Conservation (phyloP, 2,888 invertebrate species). For the Dicranocentrus wangi region DNA sequence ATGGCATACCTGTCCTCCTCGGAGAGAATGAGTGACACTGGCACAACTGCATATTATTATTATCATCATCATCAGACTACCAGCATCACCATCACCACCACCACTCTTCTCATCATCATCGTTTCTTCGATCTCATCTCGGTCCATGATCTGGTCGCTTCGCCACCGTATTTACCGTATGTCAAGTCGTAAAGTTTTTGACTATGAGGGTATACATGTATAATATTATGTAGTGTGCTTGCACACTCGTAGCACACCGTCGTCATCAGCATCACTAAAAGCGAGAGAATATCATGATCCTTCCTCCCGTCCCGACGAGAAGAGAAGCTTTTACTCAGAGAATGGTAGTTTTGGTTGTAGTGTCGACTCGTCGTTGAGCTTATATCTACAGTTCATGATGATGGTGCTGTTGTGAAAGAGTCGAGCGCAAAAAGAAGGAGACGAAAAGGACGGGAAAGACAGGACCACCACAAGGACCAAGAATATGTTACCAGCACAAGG, state of each 20-base stretch:
- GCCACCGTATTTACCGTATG: constrained; percentile 34
- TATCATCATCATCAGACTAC: constrained; percentile 17
- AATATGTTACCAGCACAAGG: constrained; percentile 38
- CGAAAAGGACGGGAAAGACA: constrained; percentile 33
- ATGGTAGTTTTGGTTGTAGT: constrained; percentile 13
- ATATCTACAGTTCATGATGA: constrained; percentile 10
- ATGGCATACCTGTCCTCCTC: neutral
- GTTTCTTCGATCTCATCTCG: constrained; percentile 42
- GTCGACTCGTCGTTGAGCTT: constrained; percentile 52
- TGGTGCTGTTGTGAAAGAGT: constrained; percentile 29
- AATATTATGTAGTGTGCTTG: neutral
- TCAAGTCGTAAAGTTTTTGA: constrained; percentile 10
- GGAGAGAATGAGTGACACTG: constrained; percentile 14
- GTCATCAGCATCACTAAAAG: constrained; percentile 48
- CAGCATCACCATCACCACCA: neutral
- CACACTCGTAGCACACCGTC: constrained; percentile 33
- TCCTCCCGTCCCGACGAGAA: constrained; percentile 36
- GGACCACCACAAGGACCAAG: constrained; percentile 52
- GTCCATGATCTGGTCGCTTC: constrained; percentile 38
- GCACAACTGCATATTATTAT: neutral
- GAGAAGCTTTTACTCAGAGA: constrained; percentile 44
- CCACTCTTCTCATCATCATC: constrained; percentile 1
- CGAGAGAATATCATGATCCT: constrained; percentile 47
- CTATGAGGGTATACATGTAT: constrained; percentile 5
- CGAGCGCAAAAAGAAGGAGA: constrained; percentile 38